A percentile compares a stretch with the other conserved stretches of the same genome.
Conservation (phyloP, 2,888 invertebrate genomes). For the Dicyrtoma fusca region DNA sequence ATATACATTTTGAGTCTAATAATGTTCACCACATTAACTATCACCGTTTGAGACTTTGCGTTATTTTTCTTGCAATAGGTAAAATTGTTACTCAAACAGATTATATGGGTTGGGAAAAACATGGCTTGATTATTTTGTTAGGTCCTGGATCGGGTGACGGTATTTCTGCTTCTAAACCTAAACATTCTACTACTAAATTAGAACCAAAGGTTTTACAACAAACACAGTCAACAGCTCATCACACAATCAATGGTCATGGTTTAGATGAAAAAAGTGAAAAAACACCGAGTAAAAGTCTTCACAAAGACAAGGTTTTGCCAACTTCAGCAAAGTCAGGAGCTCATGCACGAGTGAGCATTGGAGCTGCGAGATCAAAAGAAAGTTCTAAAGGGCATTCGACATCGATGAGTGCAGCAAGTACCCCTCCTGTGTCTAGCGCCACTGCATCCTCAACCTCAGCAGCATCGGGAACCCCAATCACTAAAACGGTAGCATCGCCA, state of each 20-base stretch:
- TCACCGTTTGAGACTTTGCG: too few species aligned
- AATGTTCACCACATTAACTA: too few species aligned
- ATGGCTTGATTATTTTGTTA: conserved; percentile 53
- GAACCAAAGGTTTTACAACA: conserved; percentile 12
- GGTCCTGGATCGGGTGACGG: conserved; percentile 48
- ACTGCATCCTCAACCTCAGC: not conserved
- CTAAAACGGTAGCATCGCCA: conserved; percentile 24
- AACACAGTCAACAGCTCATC: conserved; percentile 5
- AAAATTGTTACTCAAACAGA: too few species aligned
- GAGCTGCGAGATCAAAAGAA: conserved; percentile 21
- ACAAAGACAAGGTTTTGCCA: conserved; percentile 14
- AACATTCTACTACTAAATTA: conserved; percentile 20
- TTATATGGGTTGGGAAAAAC: conserved; percentile 46
- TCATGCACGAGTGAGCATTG: conserved; percentile 25
- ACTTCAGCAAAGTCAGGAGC: conserved; percentile 15
- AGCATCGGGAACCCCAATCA: too few species aligned
- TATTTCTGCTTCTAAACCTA: conserved; percentile 14
- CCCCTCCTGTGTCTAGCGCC: not conserved
- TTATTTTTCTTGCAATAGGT: too few species aligned
- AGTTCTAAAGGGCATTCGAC: conserved; percentile 13
- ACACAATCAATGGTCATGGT: conserved; percentile 22
- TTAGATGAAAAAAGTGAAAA: conserved; percentile 33
- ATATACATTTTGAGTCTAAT: too few species aligned
- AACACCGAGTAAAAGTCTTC: conserved; percentile 11
- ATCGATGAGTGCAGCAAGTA: too few species aligned